Percentiles rank a stretch among this genome's conserved stretches.
phyloP scores from a whole-genome alignment of 1,140 invertebrate genomes.

The Streblospio benedicti region DNA sequence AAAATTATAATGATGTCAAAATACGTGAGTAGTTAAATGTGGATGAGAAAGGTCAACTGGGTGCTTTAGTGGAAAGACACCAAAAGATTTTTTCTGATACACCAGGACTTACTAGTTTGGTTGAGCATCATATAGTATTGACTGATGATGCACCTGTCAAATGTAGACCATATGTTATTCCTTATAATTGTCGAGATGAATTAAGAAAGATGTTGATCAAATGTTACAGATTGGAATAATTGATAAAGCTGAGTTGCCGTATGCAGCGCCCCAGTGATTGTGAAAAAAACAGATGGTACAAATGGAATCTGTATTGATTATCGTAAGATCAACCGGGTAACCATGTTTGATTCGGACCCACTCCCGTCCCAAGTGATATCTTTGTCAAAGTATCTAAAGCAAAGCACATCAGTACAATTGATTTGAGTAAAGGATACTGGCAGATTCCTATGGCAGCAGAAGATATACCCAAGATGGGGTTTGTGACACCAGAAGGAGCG shows the following conservation, averaged over 20 bases:
- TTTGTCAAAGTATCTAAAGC: too few species aligned
- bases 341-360: conserved; percentile 7
- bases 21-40: too few species aligned
- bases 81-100: conserved; percentile 6
- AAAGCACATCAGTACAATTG: too few species aligned
- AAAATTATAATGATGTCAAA: too few species aligned
- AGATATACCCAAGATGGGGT: not conserved
- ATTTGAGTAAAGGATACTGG: conserved; percentile 8
- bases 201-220: too few species aligned
- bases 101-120: not conserved
- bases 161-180: not conserved
- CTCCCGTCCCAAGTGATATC: not conserved
- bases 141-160: not conserved
- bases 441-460: not conserved
- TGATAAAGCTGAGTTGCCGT: conserved; percentile 13
- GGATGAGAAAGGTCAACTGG: too few species aligned
- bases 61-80: conserved; percentile 2
- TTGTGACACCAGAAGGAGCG: not conserved
- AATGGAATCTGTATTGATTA: conserved; percentile 15
- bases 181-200: too few species aligned
- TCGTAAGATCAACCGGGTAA: too few species aligned
- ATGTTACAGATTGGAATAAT: conserved; percentile 18
- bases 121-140: not conserved
- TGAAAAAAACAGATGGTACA: conserved; percentile 12
- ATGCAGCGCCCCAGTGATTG: conserved; percentile 16